Evolutionary conservation across 2,113 vertebrate genomes (phyloP), one percentile per base, ranked within the genome.

Genomic region (Ginglymostoma cirratum): DNA sequence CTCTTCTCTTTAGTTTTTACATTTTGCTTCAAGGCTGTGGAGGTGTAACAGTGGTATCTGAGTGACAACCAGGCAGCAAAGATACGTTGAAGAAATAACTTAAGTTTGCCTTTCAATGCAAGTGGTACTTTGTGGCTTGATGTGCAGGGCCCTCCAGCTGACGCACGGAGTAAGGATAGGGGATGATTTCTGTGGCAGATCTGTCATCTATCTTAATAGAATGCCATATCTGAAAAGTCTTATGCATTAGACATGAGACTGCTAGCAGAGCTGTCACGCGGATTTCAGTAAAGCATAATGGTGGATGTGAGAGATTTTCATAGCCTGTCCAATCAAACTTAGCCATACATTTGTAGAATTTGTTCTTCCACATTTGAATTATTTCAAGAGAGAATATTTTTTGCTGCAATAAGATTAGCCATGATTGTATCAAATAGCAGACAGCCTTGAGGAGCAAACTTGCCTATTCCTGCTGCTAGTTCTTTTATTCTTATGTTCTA

Each of bases 41-140:
- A 14, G 61, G 89, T 66, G 34, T 65, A 93, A 66, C 6, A 23
- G 61, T 93, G 55, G 61, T 65, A 30, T 30, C 3, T 93, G 89
- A 66, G 55, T 93, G 89, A 93, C 61, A 93, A n/a, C 65, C 89
- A 93, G n/a, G n/a, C 30, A 92, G 87, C 17, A 93, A 93, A 7
- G 61, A 66, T 38, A 38, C 67, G 30, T 38, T n/a, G 61, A 66
- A 66, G n/a, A 67, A 67, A 66, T 5, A 8, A n/a, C 34, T 66
- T 6, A 1, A 92, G 55, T 42, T 66, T 34, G 61, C 61, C 34
- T 66, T 93, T 38, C 89, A 93, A 67, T 67, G 65, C 8, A 93
- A 93, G 30, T 66, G 55, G 14, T 93, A 66, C 61, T n/a, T 38
- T 93, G 89, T 38, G 17, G 61, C n/a, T 66, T 66, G 55, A 93